These are phyloP conservation scores for Masticophis lateralis DNA, from an alignment of 2,797 vertebrate species.

Conservation along the genomic window DNA sequence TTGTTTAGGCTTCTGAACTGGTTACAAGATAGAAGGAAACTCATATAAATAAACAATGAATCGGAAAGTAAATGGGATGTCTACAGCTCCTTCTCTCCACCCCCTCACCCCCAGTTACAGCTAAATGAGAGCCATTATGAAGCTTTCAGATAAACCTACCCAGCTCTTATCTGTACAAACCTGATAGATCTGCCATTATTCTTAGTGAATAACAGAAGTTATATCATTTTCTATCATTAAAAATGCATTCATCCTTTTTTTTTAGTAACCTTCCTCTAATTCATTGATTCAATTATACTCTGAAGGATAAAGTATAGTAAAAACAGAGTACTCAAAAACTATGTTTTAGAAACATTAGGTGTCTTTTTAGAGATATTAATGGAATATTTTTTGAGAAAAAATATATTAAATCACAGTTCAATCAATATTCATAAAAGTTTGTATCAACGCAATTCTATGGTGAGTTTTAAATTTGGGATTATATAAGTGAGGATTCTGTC, in stretches of 20 bases:
- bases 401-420: slow-evolving; percentile 15
- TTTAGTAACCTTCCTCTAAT: slow-evolving; percentile 61
- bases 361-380: slow-evolving; percentile 46
- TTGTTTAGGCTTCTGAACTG: slow-evolving; percentile 43
- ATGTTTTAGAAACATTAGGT: slow-evolving; percentile 41
- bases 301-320: slow-evolving; percentile 60
- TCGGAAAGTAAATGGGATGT: slow-evolving; percentile 40
- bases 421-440: not conserved
- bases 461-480: not conserved
- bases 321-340: slow-evolving; percentile 51
- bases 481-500: not conserved
- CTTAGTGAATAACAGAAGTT: slow-evolving; percentile 60
- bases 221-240: slow-evolving; percentile 63
- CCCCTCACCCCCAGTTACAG: slow-evolving; percentile 32
- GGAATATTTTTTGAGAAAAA: slow-evolving; percentile 27
- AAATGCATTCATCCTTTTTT: slow-evolving; percentile 60
- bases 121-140: slow-evolving; percentile 53
- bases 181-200: slow-evolving; percentile 59
- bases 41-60: slow-evolving; percentile 43
- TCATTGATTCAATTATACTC: slow-evolving; percentile 63
- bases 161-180: slow-evolving; percentile 56
- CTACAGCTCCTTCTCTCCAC: slow-evolving; percentile 33
- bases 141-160: slow-evolving; percentile 61
- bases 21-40: slow-evolving; percentile 34
- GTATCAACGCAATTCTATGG: too few relatives aligned